A percentile compares a stretch with the other conserved stretches of the same genome.
phyloP scores from a whole-genome alignment of 2,888 invertebrate genomes.

The Andrena bucephala region DNA sequence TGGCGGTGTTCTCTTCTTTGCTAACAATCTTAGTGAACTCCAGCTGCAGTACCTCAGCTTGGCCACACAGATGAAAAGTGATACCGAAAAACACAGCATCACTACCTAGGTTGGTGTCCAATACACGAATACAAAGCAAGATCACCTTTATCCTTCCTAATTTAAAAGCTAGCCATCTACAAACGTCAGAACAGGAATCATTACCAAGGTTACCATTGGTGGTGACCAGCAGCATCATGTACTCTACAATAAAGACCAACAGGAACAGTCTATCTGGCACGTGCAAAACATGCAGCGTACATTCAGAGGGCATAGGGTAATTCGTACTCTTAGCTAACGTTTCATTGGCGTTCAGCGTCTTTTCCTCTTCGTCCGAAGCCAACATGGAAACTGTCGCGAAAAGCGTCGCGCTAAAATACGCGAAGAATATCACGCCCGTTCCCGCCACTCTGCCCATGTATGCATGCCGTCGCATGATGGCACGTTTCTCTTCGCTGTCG shows the following conservation, averaged over 20 bases:
- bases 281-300: neutral
- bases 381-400: neutral
- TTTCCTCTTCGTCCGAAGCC: neutral
- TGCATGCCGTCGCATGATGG: conserved; percentile 24
- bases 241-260: conserved; percentile 14
- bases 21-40: conserved; percentile 9
- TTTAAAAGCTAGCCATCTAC: neutral
- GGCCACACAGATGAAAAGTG: conserved; percentile 80
- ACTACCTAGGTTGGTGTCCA: conserved; percentile 55
- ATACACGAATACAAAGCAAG: neutral
- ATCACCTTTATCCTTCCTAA: neutral
- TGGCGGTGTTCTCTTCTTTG: neutral
- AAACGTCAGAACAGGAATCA: neutral
- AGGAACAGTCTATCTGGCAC: neutral
- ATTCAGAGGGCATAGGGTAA: conserved; percentile 15
- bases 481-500: neutral
- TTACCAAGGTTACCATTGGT: conserved; percentile 18
- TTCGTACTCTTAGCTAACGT: neutral
- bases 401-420: neutral
- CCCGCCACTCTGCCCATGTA: neutral
- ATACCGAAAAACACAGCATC: conserved; percentile 77
- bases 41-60: conserved; percentile 74
- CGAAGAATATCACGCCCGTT: neutral
- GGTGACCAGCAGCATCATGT: neutral
- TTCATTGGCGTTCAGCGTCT: neutral